These are phyloP conservation scores for Trialeurodes vaporariorum DNA, from an alignment of 1,140 invertebrate genomes.

Conservation along the genomic window DNA sequence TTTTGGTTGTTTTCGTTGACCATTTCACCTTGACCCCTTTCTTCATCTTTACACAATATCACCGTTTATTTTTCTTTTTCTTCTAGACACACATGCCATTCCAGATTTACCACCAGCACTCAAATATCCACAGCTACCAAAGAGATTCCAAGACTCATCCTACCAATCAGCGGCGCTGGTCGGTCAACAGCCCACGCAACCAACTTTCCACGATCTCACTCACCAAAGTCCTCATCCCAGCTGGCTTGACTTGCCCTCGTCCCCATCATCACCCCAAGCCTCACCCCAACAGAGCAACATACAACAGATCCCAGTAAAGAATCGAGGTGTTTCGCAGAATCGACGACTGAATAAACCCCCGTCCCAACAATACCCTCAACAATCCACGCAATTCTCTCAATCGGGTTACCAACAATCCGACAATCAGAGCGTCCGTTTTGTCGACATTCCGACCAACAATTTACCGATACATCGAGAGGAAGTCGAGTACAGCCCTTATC, in stretches of 20 bases:
- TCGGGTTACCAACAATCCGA: neutral
- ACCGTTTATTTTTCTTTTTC: no score
- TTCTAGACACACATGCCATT: neutral
- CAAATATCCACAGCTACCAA: neutral
- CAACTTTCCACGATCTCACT: neutral
- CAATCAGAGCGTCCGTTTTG: neutral
- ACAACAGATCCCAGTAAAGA: neutral
- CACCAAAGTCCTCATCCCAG: neutral
- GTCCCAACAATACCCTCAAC: neutral
- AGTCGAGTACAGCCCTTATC: neutral
- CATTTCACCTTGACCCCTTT: no score
- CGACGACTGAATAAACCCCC: neutral
- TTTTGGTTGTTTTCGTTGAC: no score
- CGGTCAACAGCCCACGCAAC: neutral
- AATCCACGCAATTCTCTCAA: neutral
- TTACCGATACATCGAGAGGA: neutral
- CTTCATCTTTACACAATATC: no score
- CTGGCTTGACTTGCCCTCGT: neutral
- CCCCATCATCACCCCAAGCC: no score
- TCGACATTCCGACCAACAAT: neutral
- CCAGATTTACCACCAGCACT: neutral
- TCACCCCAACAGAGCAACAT: neutral
- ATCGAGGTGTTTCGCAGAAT: no score
- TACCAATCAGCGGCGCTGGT: neutral
- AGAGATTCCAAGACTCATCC: neutral